Percentiles rank a stretch among this genome's conserved stretches.
These are phyloP conservation scores for Rotaria macrura DNA, from an alignment of 2,888 invertebrate species.

Conservation along the genomic window DNA sequence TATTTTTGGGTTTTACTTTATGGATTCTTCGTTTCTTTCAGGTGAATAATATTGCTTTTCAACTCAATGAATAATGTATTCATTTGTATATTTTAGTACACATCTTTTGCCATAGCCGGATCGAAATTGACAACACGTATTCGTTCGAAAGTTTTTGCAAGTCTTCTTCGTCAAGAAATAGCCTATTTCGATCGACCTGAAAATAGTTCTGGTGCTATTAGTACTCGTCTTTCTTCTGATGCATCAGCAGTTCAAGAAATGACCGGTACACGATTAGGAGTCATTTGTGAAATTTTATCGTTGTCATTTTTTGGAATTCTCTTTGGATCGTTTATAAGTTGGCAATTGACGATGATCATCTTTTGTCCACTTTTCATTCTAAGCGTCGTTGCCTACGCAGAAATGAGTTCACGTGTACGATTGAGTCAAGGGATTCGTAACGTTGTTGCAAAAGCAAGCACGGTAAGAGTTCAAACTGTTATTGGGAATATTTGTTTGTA, in stretches of 20 bases:
- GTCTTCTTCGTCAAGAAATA: too few relatives aligned
- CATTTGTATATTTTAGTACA: constrained; percentile 36
- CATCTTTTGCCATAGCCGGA: constrained; percentile 37
- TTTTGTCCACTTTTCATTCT: neutral
- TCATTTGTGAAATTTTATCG: constrained; percentile 35
- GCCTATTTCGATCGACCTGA: too few relatives aligned
- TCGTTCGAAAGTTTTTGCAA: too few relatives aligned
- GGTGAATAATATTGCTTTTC: neutral
- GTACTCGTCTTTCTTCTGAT: constrained; percentile 41
- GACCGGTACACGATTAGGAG: constrained; percentile 49
- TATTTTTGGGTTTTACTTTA: neutral
- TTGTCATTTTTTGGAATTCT: neutral
- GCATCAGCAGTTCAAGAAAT: constrained; percentile 48
- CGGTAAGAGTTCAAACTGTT: too few relatives aligned
- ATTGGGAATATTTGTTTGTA: too few relatives aligned
- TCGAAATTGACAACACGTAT: constrained; percentile 34
- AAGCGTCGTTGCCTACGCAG: neutral
- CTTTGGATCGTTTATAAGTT: neutral
- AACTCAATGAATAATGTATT: too few relatives aligned
- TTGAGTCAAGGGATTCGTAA: too few relatives aligned
- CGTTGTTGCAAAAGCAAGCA: too few relatives aligned
- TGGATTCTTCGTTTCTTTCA: neutral
- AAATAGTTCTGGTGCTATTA: too few relatives aligned
- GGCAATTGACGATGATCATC: neutral
- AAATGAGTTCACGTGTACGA: neutral